Base-by-base conservation (phyloP, 2,113 vertebrate species). In the Beaufortia kweichowensis region DNA sequence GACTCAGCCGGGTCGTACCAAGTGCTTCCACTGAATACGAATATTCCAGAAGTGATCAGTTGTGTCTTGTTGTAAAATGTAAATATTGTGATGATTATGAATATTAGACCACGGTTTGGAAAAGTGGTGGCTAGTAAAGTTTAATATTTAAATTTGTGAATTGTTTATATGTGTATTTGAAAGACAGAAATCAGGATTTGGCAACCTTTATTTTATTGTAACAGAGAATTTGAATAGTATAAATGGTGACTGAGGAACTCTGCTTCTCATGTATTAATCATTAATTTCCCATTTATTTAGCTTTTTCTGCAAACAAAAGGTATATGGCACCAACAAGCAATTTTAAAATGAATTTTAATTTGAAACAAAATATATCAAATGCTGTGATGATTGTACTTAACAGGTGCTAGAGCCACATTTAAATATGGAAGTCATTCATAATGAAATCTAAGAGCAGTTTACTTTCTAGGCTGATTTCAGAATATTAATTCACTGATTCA, bases 351-450 rank as follows among this genome's bases (percentile, higher is more conserved):
- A 46, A 67, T 50, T 50, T 68, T 31, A 35, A 15, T 70, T 11
- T 56, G 6, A 69, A 50, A 71, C 39, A 61, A 57, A 53, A 39
- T 41, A 84, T 82, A 79, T 85, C 82, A 65, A 78, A 50, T 80
- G 76, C 61, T 67, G 46, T 84, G 83, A 86, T 88, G 89, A 91
- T 91, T 91, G 90, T 90, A 88, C 88, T 85, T 92, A 89, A 91
- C 89, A 90, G 26, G 55, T 74, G 29, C 15, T 80, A 72, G 28
- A 78, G 64, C 78, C 82, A 84, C 41, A 85, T 66, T 72, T 48
- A 7, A 70, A 35, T 24, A 56, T 21, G 26, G 46, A 68, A 67
- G 4, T 48, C 24, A 67, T 48, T 24, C 41, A 67, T 14, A 50
- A 53, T 50, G 9, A 68, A 48, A 29, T 67, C 68, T 11, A 77